phyloP scores from a whole-genome alignment of 2,888 invertebrate genomes.

The Deilephila elpenor region DNA sequence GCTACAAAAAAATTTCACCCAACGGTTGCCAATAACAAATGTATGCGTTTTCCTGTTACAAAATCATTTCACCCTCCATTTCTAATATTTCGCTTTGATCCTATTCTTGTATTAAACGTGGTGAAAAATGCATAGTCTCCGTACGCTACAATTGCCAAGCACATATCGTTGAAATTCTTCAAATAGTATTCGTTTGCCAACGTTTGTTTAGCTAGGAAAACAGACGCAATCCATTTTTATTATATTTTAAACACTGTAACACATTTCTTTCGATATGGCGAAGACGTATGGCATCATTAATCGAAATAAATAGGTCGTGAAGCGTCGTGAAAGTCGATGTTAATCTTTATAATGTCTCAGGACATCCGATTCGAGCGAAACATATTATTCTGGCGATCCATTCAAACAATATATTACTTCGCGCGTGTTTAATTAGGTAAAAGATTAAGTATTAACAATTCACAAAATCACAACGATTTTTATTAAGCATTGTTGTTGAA shows the following conservation, averaged over 20 bases:
- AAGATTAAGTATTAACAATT: constrained; percentile 9
- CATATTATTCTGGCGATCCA: constrained; percentile 26
- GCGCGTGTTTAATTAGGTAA: constrained; percentile 15
- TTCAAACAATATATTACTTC: constrained; percentile 29
- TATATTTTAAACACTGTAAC: constrained; percentile 35
- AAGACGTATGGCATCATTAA: constrained; percentile 53
- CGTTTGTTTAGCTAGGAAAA: constrained; percentile 25
- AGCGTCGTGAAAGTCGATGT: constrained; percentile 49
- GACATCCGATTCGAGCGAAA: constrained; percentile 31
- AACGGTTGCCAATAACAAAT: constrained; percentile 13
- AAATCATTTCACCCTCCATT: not conserved
- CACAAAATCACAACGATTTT: not conserved
- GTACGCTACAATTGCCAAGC: constrained; percentile 22
- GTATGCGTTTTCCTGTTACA: constrained; percentile 4
- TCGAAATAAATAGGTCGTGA: constrained; percentile 52
- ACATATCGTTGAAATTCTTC: constrained; percentile 26
- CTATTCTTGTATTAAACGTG: constrained; percentile 18
- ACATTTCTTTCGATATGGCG: constrained; percentile 39
- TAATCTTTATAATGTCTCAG: constrained; percentile 46
- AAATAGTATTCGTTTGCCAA: constrained; percentile 23
- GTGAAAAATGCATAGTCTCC: constrained; percentile 23
- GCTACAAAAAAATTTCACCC: not conserved
- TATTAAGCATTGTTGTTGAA: not conserved
- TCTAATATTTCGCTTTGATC: constrained; percentile 13
- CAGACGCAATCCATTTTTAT: constrained; percentile 33